Evolutionary conservation across 2,113 vertebrate genomes (phyloP).

Genomic region (Myodes glareolus): DNA sequence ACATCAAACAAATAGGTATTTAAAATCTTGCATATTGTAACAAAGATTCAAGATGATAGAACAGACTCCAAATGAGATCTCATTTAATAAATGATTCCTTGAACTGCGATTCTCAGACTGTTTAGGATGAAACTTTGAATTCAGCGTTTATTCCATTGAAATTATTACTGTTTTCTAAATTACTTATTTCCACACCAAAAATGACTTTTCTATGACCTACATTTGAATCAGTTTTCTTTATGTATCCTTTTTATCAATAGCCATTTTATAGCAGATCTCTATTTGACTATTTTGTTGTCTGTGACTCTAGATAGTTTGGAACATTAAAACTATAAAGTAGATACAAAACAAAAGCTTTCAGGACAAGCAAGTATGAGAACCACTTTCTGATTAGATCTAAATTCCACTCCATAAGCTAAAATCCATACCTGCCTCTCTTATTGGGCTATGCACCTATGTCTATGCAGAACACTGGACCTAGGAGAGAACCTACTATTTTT

Average conservation of each 20-base stretch:
- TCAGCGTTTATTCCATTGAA: background rate
- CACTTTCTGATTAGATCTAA: background rate
- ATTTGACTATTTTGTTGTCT: background rate
- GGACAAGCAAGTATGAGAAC: background rate
- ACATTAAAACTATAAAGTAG: background rate
- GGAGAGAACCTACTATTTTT: no score
- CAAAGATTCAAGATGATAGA: background rate
- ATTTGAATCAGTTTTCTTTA: conserved; percentile 1
- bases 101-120: background rate
- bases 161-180: background rate
- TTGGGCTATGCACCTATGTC: background rate
- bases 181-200: conserved; percentile 15
- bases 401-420: background rate
- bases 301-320: background rate
- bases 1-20: background rate
- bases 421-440: background rate
- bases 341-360: background rate
- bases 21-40: background rate
- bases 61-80: background rate
- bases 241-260: background rate
- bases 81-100: background rate
- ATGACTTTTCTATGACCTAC: background rate
- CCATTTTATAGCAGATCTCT: background rate
- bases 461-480: background rate
- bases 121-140: background rate